Conservation (phyloP, 2,113 vertebrate species). For the Dascyllus trimaculatus region DNA sequence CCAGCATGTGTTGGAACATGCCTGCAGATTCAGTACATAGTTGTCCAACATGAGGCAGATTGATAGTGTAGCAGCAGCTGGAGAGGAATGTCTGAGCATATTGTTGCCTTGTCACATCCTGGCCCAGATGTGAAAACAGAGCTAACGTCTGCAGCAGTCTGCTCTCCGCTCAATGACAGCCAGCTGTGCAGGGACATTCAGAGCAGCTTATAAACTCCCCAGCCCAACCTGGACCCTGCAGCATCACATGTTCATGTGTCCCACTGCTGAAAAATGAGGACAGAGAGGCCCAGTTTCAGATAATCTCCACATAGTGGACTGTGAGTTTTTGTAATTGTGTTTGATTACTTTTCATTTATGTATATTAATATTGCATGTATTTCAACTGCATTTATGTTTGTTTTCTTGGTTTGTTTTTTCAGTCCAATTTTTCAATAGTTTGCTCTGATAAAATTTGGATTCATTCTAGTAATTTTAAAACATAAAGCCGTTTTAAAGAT, state of each 20-base stretch:
- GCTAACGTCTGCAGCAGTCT: slow-evolving; percentile 15
- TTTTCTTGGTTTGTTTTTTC: neutral
- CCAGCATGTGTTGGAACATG: slow-evolving; percentile 67
- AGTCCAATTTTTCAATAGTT: too few relatives aligned
- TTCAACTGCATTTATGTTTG: neutral
- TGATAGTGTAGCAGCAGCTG: slow-evolving; percentile 70
- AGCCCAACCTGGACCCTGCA: neutral
- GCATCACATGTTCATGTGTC: slow-evolving; percentile 11
- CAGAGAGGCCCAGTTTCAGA: neutral
- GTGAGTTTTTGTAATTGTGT: neutral
- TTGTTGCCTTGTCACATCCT: slow-evolving; percentile 33
- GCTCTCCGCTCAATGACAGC: slow-evolving; percentile 17
- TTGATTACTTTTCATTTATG: too few relatives aligned
- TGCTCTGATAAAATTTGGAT: too few relatives aligned
- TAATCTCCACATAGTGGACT: neutral
- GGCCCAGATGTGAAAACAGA: slow-evolving; percentile 70
- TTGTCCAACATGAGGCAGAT: slow-evolving; percentile 58
- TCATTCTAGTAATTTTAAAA: too few relatives aligned
- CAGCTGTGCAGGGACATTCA: slow-evolving; percentile 37
- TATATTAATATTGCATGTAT: too few relatives aligned
- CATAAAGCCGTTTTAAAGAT: too few relatives aligned
- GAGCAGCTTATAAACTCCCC: slow-evolving; percentile 30
- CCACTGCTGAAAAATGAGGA: slow-evolving; percentile 11
- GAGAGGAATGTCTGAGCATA: slow-evolving; percentile 4
- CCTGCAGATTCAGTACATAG: slow-evolving; percentile 62